Evolutionary conservation across 2,797 vertebrate species (phyloP), one percentile per base, ranked within the genome.

Genomic region (Xerus rutilus): DNA sequence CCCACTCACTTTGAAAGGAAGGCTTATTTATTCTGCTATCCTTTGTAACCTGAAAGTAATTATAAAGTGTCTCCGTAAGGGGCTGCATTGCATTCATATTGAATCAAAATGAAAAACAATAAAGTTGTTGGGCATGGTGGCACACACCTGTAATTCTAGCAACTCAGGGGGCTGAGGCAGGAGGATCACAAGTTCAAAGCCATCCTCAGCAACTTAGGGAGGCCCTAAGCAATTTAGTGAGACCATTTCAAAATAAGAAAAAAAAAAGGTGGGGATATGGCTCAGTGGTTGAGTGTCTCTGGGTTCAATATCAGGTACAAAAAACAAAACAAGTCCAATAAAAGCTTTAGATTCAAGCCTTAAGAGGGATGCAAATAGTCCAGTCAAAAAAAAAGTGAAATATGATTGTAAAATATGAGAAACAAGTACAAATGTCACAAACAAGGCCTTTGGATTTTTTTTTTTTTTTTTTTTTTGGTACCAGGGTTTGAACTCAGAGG

Each of bases 11-110:
- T 96, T 86, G 79, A 96, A 97, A 95, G 83, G n/a, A 69, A 96
- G 96, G 94, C 23, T 97, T 77, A 84, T 76, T 93, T 95, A 93
- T 93, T 97, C 79, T 94, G 79, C 84, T 91, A 96, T 95, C 73
- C 21, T 62, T 57, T 74, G 64, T 89, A 84, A 88, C 20, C 57
- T 94, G 78, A 70, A 91, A 89, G 45, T 90, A 83, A 92, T 90
- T 93, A 95, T 77, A 93, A 94, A 86, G 49, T 84, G 15, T 95
- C 79, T 67, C 70, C 20, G 93, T 89, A 21, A 13, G 49, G 74
- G 52, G 15, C 67, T 95, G 47, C 64, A 92, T n/a, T 86, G 62
- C 79, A 91, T 57, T 91, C 62, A 77, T 77, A 79, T 81, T 95
- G 94, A 96, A 95, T 91, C 79, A 95, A 94, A 76, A 91, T 92